A percentile compares a stretch with the other conserved stretches of the same genome.
Evolutionary conservation across 2,888 invertebrate genomes (phyloP).

Genomic region (Rutpela maculata): DNA sequence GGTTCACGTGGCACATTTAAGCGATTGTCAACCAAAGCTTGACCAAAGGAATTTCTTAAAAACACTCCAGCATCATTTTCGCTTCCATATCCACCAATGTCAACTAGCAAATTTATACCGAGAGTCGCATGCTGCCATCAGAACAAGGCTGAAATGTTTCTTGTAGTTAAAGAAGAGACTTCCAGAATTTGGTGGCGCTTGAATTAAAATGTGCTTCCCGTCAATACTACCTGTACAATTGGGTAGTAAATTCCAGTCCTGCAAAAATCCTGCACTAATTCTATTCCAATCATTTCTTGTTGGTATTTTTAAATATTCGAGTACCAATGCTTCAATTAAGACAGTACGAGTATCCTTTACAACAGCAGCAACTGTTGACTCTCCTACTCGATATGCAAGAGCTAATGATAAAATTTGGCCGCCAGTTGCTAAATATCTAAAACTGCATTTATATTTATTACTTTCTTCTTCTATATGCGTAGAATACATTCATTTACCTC

Average conservation of each 20-base stretch:
- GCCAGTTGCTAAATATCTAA: not conserved
- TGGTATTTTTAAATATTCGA: not conserved
- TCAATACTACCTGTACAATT: not conserved
- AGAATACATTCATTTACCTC: too few relatives aligned
- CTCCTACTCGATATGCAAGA: not conserved
- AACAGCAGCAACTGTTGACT: not conserved
- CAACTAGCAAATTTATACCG: slow-evolving; percentile 62
- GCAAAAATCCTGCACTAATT: not conserved
- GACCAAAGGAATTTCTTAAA: slow-evolving; percentile 57
- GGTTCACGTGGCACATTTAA: slow-evolving; percentile 26
- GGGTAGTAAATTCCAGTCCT: not conserved
- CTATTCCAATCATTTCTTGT: not conserved
- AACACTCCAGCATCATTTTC: slow-evolving; percentile 64
- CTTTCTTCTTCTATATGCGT: too few relatives aligned
- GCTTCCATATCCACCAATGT: slow-evolving; percentile 63
- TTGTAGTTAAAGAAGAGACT: slow-evolving; percentile 60
- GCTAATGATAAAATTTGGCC: not conserved
- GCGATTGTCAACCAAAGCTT: slow-evolving; percentile 9
- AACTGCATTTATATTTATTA: not conserved
- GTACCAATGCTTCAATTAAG: not conserved
- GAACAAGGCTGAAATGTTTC: slow-evolving; percentile 55
- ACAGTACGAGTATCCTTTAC: not conserved
- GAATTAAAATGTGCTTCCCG: not conserved
- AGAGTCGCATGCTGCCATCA: slow-evolving; percentile 62
- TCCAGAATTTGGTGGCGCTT: not conserved